These are phyloP conservation scores for Amyelois transitella DNA, from an alignment of 1,140 invertebrate species.

Conservation along the genomic window DNA sequence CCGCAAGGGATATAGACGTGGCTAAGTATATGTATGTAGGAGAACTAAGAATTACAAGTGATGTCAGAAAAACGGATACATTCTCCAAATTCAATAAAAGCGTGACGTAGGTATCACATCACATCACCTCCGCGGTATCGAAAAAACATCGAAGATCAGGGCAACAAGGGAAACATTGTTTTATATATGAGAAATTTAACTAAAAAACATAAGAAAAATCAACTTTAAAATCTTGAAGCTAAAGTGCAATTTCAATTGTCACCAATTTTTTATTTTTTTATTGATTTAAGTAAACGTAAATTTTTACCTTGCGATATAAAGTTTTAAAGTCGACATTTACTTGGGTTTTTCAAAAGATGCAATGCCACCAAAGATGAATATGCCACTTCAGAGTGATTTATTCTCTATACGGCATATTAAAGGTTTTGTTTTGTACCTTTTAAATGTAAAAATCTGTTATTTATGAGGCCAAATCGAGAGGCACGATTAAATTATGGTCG, in stretches of 20 bases:
- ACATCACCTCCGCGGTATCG: conserved; percentile 59
- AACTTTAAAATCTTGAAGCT: conserved; percentile 4
- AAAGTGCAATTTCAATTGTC: conserved; percentile 11
- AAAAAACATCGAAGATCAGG: conserved; percentile 52
- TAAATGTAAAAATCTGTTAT: conserved; percentile 69
- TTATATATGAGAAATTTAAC: conserved; percentile 53
- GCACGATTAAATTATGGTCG: conserved; percentile 63
- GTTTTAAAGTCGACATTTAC: conserved; percentile 5
- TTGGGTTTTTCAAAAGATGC: background rate
- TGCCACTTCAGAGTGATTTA: conserved; percentile 64
- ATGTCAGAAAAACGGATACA: conserved; percentile 17
- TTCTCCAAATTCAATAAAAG: conserved; percentile 34
- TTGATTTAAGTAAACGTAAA: background rate
- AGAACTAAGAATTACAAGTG: conserved; percentile 1
- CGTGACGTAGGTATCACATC: conserved; percentile 38
- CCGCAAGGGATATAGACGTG: no score
- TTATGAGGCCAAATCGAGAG: conserved; percentile 64
- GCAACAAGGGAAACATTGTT: conserved; percentile 47
- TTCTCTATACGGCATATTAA: conserved; percentile 63
- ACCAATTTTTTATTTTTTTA: background rate
- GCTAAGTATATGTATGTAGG: background rate
- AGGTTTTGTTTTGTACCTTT: conserved; percentile 61
- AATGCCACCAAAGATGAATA: conserved; percentile 65
- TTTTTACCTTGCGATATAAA: background rate
- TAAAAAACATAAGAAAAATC: conserved; percentile 9